phyloP scores from a whole-genome alignment of 2,888 invertebrate species.

The Alitta virens region DNA sequence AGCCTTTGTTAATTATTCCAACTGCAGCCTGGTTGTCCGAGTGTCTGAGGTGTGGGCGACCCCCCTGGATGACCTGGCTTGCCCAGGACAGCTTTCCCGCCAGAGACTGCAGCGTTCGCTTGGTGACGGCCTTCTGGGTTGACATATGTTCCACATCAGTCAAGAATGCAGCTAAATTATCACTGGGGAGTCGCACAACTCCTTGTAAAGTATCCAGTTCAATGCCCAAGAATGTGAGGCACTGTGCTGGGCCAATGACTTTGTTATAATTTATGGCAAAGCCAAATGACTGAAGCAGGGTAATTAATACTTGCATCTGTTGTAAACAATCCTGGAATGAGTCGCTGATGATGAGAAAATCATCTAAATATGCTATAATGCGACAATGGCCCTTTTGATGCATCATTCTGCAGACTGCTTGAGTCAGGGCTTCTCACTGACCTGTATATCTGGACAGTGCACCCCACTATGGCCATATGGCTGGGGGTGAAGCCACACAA shows the following conservation, averaged over 20 bases:
- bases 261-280: conserved; percentile 13
- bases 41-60: conserved; percentile 4
- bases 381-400: neutral
- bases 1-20: neutral
- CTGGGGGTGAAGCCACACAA: too few relatives aligned
- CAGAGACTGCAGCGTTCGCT: conserved; percentile 1
- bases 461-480: too few relatives aligned
- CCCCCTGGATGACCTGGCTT: conserved; percentile 4
- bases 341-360: neutral
- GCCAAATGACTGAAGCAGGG: neutral
- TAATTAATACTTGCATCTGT: neutral
- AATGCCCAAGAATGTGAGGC: conserved; percentile 5
- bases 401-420: conserved; percentile 7
- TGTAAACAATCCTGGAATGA: neutral
- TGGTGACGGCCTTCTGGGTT: neutral
- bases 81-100: conserved; percentile 14
- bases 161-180: neutral
- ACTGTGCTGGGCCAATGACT: neutral
- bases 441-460: too few relatives aligned
- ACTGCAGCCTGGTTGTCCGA: neutral
- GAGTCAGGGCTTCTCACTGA: conserved; percentile 4
- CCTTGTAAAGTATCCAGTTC: too few relatives aligned
- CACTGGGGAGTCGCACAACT: neutral
- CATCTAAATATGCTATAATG: conserved; percentile 7
- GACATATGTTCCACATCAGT: neutral